A percentile compares a stretch with the other conserved stretches of the same genome.
phyloP scores from a whole-genome alignment of 2,797 vertebrate species.

The Anguilla pacifica region DNA sequence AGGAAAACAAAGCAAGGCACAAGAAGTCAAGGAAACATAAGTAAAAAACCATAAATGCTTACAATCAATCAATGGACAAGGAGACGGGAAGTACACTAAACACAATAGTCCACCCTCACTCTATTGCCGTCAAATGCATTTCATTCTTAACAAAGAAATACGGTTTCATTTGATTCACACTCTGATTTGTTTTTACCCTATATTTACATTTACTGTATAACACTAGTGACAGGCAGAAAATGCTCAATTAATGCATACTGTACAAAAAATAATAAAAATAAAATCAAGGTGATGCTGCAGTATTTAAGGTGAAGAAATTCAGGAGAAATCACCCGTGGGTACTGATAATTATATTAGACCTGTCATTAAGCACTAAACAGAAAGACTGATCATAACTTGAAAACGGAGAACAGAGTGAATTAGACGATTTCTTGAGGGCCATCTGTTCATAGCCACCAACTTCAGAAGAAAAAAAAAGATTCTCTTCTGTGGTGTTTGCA shows the following conservation, averaged over 20 bases:
- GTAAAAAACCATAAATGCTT: background rate
- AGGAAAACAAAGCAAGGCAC: constrained; percentile 7
- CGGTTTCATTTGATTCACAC: background rate
- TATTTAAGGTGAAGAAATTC: background rate
- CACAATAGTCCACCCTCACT: background rate
- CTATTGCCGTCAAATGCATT: background rate
- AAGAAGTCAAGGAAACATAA: background rate
- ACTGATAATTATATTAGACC: background rate
- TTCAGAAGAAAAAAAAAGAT: background rate
- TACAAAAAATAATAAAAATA: background rate
- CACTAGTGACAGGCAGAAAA: background rate
- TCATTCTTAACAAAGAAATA: background rate
- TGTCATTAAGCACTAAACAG: background rate
- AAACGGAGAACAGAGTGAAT: background rate
- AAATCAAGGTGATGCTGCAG: background rate
- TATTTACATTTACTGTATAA: background rate
- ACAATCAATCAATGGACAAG: background rate
- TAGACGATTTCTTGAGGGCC: background rate
- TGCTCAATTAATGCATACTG: background rate
- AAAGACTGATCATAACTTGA: background rate
- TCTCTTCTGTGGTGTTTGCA: background rate
- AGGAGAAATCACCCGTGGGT: background rate
- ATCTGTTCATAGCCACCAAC: background rate
- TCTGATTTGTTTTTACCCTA: background rate
- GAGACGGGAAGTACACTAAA: background rate